These are phyloP conservation scores for Penaeus vannamei DNA, from an alignment of 1,140 invertebrate species.

Conservation along the genomic window DNA sequence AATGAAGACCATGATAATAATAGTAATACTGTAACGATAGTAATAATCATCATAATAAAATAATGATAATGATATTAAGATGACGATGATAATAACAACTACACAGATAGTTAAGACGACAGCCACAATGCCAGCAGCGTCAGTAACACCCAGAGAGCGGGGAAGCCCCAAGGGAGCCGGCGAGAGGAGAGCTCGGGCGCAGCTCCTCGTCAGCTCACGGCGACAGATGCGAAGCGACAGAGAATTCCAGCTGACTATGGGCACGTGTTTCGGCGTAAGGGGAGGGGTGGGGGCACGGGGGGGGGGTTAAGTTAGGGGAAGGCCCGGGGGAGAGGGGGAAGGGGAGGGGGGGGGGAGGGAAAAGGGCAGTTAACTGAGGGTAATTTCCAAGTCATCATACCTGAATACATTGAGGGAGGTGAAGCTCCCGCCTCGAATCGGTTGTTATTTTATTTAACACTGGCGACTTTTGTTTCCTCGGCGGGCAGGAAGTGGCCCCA, in stretches of 20 bases:
- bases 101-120: no score
- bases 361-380: background rate
- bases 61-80: no score
- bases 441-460: slow-evolving; percentile 21
- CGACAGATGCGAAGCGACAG: slow-evolving; percentile 49
- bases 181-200: no score
- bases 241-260: slow-evolving; percentile 44
- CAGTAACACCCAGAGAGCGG: no score
- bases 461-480: slow-evolving; percentile 22
- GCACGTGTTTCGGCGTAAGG: slow-evolving; percentile 35
- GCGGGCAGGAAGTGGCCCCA: slow-evolving; percentile 27
- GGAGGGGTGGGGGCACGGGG: background rate
- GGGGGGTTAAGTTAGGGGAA: background rate
- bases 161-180: no score
- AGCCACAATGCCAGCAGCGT: no score
- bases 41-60: no score
- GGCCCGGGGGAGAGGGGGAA: background rate
- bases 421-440: background rate
- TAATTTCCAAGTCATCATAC: slow-evolving; percentile 52
- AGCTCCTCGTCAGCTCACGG: background rate
- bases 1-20: no score
- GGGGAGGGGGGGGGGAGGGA: no score
- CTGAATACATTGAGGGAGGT: slow-evolving; percentile 33
- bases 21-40: no score
- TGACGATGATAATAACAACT: no score